Conservation (phyloP, 1,140 invertebrate genomes). For the Neotoxoptera formosana region DNA sequence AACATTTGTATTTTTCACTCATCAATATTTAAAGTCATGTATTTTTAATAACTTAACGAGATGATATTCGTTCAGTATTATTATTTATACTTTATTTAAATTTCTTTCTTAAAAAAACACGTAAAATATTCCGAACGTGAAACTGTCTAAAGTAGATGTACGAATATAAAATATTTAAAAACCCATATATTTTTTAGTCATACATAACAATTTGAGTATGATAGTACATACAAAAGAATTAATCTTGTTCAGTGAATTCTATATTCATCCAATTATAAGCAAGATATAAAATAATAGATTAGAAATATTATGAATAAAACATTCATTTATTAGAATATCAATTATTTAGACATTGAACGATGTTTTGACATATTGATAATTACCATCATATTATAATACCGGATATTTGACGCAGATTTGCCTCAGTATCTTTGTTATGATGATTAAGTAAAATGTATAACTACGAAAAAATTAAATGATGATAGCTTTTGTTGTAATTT, state of each 20-base stretch:
- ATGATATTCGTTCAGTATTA: not conserved
- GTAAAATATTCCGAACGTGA: not conserved
- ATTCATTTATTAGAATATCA: too few species aligned
- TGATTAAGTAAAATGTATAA: too few species aligned
- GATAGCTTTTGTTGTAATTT: too few species aligned
- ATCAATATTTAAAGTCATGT: too few species aligned
- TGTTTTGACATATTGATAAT: too few species aligned
- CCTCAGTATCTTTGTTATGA: too few species aligned
- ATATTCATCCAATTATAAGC: not conserved
- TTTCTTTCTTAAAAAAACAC: not conserved
- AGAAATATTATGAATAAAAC: too few species aligned
- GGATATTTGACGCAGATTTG: too few species aligned
- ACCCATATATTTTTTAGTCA: too few species aligned
- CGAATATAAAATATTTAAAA: not conserved
- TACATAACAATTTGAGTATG: not conserved
- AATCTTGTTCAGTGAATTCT: not conserved
- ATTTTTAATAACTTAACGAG: not conserved
- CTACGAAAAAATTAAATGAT: too few species aligned
- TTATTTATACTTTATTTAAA: slow-evolving; percentile 1
- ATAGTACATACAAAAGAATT: not conserved
- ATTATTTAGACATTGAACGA: too few species aligned
- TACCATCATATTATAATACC: too few species aligned
- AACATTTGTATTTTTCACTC: not conserved
- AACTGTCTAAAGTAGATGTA: not conserved
- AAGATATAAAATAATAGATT: not conserved